Evolutionary conservation across 1,140 invertebrate genomes (phyloP).

Genomic region (Paralvinella palmiformis): DNA sequence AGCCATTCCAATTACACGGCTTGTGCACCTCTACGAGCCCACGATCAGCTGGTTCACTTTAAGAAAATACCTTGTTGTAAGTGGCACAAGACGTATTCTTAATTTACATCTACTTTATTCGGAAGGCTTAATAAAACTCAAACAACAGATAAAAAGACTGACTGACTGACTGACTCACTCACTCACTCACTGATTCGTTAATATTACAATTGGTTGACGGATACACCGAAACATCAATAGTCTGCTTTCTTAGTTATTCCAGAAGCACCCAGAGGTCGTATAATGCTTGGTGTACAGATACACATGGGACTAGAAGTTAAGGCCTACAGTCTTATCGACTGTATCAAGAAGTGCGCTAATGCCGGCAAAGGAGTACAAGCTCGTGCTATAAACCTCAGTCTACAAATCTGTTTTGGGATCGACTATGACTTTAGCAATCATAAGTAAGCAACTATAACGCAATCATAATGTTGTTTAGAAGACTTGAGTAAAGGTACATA

Average conservation of each 20-base stretch:
- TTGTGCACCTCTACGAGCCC: not conserved
- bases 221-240: too few species aligned
- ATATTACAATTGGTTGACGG: too few species aligned
- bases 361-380: not conserved
- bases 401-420: constrained; percentile 1
- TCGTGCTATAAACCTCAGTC: not conserved
- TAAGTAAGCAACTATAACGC: too few species aligned
- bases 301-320: not conserved
- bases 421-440: constrained; percentile 10
- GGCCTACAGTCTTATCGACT: not conserved
- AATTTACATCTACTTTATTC: not conserved
- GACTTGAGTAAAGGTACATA: too few species aligned
- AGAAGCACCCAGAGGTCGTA: too few species aligned
- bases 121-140: not conserved
- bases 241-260: too few species aligned
- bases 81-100: not conserved
- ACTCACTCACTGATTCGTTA: too few species aligned
- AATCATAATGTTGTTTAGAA: too few species aligned
- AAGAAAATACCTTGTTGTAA: constrained; percentile 16
- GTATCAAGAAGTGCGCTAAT: not conserved
- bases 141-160: not conserved
- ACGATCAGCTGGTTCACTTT: constrained; percentile 9
- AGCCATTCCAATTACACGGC: constrained; percentile 13
- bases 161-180: too few species aligned
- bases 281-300: not conserved